phyloP scores from a whole-genome alignment of 2,113 vertebrate genomes.

The Natator depressus region DNA sequence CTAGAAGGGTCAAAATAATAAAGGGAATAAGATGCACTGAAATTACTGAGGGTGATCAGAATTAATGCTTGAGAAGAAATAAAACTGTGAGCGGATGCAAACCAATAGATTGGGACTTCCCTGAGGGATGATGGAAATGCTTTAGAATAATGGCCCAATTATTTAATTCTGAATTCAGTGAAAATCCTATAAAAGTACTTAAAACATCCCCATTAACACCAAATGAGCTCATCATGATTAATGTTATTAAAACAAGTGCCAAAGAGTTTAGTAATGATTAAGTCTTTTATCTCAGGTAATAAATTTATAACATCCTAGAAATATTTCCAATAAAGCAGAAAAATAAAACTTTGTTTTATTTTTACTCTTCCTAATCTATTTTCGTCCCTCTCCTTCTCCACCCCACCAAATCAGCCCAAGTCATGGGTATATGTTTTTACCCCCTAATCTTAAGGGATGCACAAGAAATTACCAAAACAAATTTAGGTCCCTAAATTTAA shows the following conservation, averaged over 20 bases:
- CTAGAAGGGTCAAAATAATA: conserved; percentile 52
- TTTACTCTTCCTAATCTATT: conserved; percentile 29
- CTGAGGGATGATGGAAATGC: conserved; percentile 57
- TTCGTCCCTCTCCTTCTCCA: not conserved
- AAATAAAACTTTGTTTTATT: conserved; percentile 44
- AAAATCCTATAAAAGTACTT: conserved; percentile 75
- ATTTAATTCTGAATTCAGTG: conserved; percentile 74
- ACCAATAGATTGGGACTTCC: conserved; percentile 58
- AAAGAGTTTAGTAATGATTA: conserved; percentile 63
- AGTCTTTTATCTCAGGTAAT: conserved; percentile 70
- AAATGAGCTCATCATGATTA: conserved; percentile 74
- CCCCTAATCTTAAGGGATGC: not conserved
- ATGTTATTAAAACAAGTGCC: conserved; percentile 71
- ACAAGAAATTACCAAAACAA: not conserved
- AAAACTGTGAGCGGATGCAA: conserved; percentile 47
- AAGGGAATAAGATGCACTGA: not conserved
- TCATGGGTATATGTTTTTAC: not conserved
- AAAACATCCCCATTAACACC: conserved; percentile 61
- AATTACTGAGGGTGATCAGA: conserved; percentile 44
- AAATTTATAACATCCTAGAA: conserved; percentile 54
- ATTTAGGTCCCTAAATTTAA: not conserved
- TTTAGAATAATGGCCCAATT: conserved; percentile 72
- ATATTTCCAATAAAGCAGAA: conserved; percentile 27
- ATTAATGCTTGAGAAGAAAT: conserved; percentile 46
- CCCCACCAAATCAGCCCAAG: not conserved